phyloP scores from a whole-genome alignment of 2,113 vertebrate species.

The Cyanoderma ruficeps region DNA sequence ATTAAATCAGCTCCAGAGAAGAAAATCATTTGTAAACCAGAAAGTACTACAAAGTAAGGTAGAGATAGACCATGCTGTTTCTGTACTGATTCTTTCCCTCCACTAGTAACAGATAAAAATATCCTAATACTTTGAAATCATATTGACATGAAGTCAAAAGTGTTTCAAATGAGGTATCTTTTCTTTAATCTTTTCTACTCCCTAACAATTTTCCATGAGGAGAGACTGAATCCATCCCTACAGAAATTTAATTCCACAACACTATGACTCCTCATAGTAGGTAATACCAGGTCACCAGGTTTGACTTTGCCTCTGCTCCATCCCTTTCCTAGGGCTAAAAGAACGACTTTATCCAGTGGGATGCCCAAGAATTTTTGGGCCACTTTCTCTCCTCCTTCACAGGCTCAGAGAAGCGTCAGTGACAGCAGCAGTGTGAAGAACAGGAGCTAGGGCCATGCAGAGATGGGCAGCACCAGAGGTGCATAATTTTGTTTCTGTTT shows the following conservation, averaged over 20 bases:
- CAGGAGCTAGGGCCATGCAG: background rate
- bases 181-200: background rate
- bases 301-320: background rate
- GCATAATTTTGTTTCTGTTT: background rate
- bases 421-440: background rate
- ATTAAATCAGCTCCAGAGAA: background rate
- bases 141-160: background rate
- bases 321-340: background rate
- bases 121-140: background rate
- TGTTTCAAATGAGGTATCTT: background rate
- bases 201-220: background rate
- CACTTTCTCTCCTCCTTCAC: background rate
- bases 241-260: background rate
- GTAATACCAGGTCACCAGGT: background rate
- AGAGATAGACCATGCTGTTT: background rate
- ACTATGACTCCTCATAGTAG: background rate
- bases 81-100: background rate
- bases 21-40: background rate
- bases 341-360: background rate
- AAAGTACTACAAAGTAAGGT: background rate
- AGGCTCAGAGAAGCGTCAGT: background rate
- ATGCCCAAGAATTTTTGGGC: background rate
- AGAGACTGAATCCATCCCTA: background rate
- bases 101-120: background rate
- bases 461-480: background rate